These are phyloP conservation scores for Galbula dea DNA, from an alignment of 2,113 vertebrate species.

Conservation along the genomic window DNA sequence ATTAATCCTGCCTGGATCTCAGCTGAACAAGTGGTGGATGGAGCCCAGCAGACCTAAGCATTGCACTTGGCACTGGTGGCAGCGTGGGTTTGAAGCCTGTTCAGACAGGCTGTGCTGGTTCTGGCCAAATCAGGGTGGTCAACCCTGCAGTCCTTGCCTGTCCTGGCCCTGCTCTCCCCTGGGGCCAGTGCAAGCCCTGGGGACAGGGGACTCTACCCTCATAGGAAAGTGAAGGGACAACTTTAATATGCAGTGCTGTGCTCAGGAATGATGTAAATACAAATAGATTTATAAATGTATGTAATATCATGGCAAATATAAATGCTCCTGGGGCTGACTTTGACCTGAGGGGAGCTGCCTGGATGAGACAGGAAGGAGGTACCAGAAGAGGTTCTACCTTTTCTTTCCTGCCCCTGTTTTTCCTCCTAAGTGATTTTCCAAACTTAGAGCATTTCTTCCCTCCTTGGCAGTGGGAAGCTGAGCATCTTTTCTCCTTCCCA, in stretches of 20 bases:
- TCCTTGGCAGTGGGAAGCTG: neutral
- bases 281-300: too few relatives aligned
- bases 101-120: neutral
- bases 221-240: neutral
- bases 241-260: neutral
- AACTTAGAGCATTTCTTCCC: neutral
- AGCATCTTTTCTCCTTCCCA: neutral
- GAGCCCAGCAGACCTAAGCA: neutral
- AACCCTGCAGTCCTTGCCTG: neutral
- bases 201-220: neutral
- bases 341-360: neutral
- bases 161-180: neutral
- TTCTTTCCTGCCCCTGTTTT: neutral
- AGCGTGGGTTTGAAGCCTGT: neutral
- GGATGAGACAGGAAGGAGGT: neutral
- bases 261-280: neutral
- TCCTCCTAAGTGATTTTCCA: neutral
- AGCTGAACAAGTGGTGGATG: neutral
- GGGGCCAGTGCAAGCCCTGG: neutral
- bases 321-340: neutral
- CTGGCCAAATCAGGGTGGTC: neutral
- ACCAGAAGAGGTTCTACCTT: neutral
- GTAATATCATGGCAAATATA: neutral
- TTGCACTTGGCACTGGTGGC: neutral
- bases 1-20: constrained; percentile 35